Conservation (phyloP, 1,140 invertebrate genomes). For the Stegodyphus mimosarum region DNA sequence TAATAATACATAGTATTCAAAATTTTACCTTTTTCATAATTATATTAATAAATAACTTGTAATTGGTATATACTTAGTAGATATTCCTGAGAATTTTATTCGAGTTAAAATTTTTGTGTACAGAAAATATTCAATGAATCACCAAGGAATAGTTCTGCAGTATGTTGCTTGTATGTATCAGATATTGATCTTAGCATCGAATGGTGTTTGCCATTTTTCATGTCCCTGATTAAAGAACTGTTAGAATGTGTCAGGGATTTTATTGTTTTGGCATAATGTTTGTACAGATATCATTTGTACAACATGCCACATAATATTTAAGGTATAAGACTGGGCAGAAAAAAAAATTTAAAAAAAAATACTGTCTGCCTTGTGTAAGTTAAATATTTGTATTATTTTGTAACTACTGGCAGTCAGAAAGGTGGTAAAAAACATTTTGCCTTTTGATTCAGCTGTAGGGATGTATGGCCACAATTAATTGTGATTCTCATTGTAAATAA, state of each 20-base stretch:
- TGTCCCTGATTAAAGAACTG: conserved; percentile 41
- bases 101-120: too few relatives aligned
- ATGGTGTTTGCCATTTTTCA: conserved; percentile 42
- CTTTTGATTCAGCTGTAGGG: conserved; percentile 53
- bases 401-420: conserved; percentile 55
- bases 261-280: conserved; percentile 55
- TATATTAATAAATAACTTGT: too few relatives aligned
- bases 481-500: conserved; percentile 60
- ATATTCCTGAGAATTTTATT: too few relatives aligned
- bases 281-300: conserved; percentile 53
- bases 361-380: conserved; percentile 52
- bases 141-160: neutral
- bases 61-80: too few relatives aligned
- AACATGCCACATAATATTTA: conserved; percentile 52
- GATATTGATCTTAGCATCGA: conserved; percentile 50
- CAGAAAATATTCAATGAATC: too few relatives aligned
- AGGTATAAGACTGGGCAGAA: conserved; percentile 45
- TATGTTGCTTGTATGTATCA: conserved; percentile 50
- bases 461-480: conserved; percentile 52
- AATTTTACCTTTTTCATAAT: too few relatives aligned
- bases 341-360: conserved; percentile 30
- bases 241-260: conserved; percentile 51
- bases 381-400: conserved; percentile 62
- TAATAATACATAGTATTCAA: too few relatives aligned
- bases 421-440: conserved; percentile 20